A percentile compares a stretch with the other conserved stretches of the same genome.
phyloP scores from a whole-genome alignment of 2,113 vertebrate species.

The Microtus ochrogaster region DNA sequence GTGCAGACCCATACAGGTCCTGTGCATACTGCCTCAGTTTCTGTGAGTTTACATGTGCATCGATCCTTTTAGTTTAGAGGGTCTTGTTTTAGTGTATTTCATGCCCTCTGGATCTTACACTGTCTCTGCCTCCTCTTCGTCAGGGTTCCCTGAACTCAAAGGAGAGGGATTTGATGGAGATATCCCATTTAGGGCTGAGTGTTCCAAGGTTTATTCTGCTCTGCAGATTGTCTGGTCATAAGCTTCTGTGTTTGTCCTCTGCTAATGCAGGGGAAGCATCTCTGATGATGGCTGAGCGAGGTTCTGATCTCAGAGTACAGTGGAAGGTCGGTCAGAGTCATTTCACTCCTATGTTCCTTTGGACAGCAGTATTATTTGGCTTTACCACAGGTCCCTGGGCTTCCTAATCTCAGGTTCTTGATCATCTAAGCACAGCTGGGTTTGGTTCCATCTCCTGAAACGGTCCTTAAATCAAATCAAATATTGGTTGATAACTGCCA shows the following conservation, averaged over 20 bases:
- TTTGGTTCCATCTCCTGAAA: not conserved
- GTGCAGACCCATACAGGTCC: not conserved
- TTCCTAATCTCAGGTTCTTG: not conserved
- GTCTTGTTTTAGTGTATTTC: not conserved
- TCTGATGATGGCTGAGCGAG: not conserved
- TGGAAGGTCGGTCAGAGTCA: not conserved
- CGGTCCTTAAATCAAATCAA: not conserved
- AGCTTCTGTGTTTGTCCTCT: not conserved
- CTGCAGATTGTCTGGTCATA: not conserved
- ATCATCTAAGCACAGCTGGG: not conserved
- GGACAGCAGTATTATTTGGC: no score
- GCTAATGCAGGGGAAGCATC: not conserved
- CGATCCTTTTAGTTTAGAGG: not conserved
- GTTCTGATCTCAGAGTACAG: no score
- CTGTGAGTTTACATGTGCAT: not conserved
- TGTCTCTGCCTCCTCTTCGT: not conserved
- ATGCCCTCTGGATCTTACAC: not conserved
- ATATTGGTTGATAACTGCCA: no score
- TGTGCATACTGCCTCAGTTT: not conserved
- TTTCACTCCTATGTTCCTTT: not conserved
- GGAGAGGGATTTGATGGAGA: not conserved
- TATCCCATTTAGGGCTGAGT: not conserved
- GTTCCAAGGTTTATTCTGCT: not conserved
- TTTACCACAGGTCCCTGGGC: not conserved
- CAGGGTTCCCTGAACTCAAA: not conserved